A percentile compares a stretch with the other conserved stretches of the same genome.
phyloP scores from a whole-genome alignment of 1,140 invertebrate species.

The Tenebrio molitor region DNA sequence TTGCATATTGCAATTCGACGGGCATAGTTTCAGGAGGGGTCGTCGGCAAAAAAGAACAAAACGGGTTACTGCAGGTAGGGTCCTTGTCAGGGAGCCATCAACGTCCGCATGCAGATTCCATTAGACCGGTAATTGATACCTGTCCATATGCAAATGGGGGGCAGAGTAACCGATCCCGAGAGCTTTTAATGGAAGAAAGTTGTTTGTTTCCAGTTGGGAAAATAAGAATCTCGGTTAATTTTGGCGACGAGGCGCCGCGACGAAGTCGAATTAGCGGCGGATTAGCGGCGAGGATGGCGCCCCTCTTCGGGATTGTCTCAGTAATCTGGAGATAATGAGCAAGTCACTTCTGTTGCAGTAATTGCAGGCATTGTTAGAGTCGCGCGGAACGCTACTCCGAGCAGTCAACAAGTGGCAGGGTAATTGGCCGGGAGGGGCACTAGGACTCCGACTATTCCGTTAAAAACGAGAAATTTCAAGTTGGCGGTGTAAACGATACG shows the following conservation, averaged over 20 bases:
- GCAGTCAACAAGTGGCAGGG: conserved; percentile 42
- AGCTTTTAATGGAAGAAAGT: conserved; percentile 20
- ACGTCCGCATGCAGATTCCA: conserved; percentile 41
- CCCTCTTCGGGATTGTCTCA: conserved; percentile 17
- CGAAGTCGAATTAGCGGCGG: conserved; percentile 23
- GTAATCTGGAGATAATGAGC: conserved; percentile 44
- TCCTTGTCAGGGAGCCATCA: conserved; percentile 31
- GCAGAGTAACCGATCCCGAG: conserved; percentile 9
- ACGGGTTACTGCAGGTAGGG: conserved; percentile 14
- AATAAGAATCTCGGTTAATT: too few species aligned
- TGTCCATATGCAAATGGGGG: conserved; percentile 21
- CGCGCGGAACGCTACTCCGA: conserved; percentile 21
- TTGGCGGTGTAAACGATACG: not conserved
- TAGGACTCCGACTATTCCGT: too few species aligned
- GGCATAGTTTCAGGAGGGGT: conserved; percentile 22
- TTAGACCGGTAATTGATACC: conserved; percentile 43
- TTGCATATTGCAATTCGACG: conserved; percentile 15
- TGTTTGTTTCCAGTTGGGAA: too few species aligned
- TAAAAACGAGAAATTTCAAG: too few species aligned
- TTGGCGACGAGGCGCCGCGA: conserved; percentile 21
- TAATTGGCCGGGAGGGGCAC: too few species aligned
- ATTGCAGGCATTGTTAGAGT: conserved; percentile 33
- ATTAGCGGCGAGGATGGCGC: conserved; percentile 24
- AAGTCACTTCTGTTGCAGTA: conserved; percentile 37
- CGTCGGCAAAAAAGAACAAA: conserved; percentile 13